These are phyloP conservation scores for Cyphomyrus plagiostoma DNA, from an alignment of 2,113 vertebrate species.

Conservation along the genomic window DNA sequence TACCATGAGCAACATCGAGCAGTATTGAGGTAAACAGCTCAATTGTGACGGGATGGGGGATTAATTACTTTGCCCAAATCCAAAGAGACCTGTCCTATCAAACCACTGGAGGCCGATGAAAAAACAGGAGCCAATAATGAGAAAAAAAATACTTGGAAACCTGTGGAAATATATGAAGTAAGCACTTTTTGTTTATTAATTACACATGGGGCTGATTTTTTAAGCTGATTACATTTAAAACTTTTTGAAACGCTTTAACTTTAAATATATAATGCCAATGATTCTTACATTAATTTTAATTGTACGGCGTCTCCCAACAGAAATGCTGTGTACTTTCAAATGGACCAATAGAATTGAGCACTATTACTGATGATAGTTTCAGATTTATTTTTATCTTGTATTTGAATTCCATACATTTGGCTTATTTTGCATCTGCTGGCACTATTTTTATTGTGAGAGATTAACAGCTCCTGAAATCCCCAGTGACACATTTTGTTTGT, in stretches of 20 bases:
- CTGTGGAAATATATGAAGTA: background rate
- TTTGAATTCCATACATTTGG: background rate
- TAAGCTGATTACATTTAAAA: conserved; percentile 35
- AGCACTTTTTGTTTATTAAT: conserved; percentile 45
- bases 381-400: background rate
- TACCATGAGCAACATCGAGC: background rate
- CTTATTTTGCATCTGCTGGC: background rate
- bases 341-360: conserved; percentile 33
- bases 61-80: background rate
- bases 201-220: conserved; percentile 44
- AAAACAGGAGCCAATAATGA: background rate
- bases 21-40: background rate
- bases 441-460: background rate
- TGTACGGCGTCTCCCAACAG: conserved; percentile 25
- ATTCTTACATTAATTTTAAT: conserved; percentile 37
- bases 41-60: background rate
- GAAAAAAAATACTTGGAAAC: background rate
- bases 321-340: conserved; percentile 25
- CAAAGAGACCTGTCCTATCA: background rate
- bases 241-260: conserved; percentile 62
- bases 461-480: background rate
- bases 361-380: background rate
- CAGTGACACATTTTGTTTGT: background rate
- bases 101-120: background rate
- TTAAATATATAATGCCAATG: conserved; percentile 37